Base-by-base conservation (phyloP, 2,113 vertebrate genomes). In the Pimephales promelas region DNA sequence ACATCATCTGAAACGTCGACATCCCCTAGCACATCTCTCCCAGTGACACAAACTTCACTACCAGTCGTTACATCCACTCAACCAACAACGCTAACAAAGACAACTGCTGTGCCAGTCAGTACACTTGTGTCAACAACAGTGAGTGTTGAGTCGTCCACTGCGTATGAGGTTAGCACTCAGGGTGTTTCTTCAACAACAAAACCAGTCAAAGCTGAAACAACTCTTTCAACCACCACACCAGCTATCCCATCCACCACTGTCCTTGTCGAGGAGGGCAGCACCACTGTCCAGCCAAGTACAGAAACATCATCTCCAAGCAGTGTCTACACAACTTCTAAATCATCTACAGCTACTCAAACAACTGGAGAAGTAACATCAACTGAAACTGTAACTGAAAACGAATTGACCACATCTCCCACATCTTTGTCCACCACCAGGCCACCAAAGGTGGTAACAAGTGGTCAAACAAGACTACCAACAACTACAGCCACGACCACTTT, bases 121-220 rank as follows among this genome's bases (percentile, higher is more conserved):
- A 59, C 76, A 54, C 57, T 45, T 24, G 45, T 31, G 34, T 79
- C 68, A 5, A 24, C 68, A 71, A 71, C 68, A 71, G 40, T 40
- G 18, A 43, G 0, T 43, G 20, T 11, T 45, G 36, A 71, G 24
- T 71, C 68, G 2, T 71, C 68, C 4, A 71, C 68, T 71, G 68
- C 2, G 36, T 10, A 11, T 45, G 68, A 45, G 22, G 5, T 45
- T 1, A 71, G 9, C 34, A 71, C 68, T 43, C 20, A 71, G 36
- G 36, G 68, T 14, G 20, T n/a, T 24, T 71, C 68, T 45, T 71
- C 68, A 75, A 86, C 85, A 10, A 86, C 84, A 66, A 22, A 36
- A 34, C 80, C 71, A 57, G 10, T 40, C 13, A 49, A 49, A 49
- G 28, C 28, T 20, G n/a, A 49, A 18, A 43, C 52, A 64, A 79